Evolutionary conservation across 2,888 invertebrate species (phyloP).

Genomic region (Lasioglossum calceatum): DNA sequence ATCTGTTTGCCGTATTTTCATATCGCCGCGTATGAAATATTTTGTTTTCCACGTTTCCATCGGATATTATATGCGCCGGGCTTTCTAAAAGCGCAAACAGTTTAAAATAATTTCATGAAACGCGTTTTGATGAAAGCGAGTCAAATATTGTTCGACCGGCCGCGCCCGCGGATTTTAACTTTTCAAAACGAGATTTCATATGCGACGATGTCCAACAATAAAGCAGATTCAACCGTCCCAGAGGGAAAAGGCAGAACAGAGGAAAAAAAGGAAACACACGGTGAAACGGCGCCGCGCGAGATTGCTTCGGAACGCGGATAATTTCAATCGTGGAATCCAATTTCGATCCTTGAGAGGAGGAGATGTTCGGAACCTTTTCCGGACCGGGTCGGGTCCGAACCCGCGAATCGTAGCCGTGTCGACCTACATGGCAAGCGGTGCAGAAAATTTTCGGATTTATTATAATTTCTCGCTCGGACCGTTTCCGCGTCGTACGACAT

Average conservation of each 20-base stretch:
- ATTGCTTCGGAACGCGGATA: constrained; percentile 32
- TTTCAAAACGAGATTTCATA: not conserved
- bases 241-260: not conserved
- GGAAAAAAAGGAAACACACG: not conserved
- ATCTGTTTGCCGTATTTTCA: not conserved
- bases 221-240: not conserved
- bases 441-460: constrained; percentile 48
- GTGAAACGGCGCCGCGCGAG: not conserved
- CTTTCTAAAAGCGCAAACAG: not conserved
- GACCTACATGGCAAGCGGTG: constrained; percentile 9
- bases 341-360: constrained; percentile 14
- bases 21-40: not conserved
- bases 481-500: constrained; percentile 6
- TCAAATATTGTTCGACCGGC: not conserved
- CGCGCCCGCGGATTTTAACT: not conserved
- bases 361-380: constrained; percentile 8
- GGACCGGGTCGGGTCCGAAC: not conserved
- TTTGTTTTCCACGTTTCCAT: not conserved
- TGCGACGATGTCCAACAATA: not conserved
- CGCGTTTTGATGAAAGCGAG: constrained; percentile 7
- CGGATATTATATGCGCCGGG: not conserved
- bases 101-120: not conserved
- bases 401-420: not conserved
- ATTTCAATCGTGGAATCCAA: constrained; percentile 20
- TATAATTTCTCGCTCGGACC: constrained; percentile 45